A percentile compares a stretch with the other conserved stretches of the same genome.
These are phyloP conservation scores for Trematomus loennbergii DNA, from an alignment of 2,113 vertebrate genomes.

Conservation along the genomic window DNA sequence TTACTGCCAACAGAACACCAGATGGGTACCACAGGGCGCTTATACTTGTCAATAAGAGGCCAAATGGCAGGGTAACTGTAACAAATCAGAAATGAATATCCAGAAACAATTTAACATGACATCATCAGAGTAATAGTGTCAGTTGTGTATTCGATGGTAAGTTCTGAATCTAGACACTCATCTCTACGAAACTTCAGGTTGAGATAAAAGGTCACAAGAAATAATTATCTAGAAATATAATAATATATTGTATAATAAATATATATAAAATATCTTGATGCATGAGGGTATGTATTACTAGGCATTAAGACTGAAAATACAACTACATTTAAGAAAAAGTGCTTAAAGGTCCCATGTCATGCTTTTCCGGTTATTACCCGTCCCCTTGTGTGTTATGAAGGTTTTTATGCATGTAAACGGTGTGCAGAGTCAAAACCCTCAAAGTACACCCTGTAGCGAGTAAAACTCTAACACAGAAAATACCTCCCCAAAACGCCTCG, in stretches of 20 bases:
- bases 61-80: neutral
- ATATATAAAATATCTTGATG: too few relatives aligned
- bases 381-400: too few relatives aligned
- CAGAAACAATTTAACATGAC: neutral
- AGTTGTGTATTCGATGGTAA: neutral
- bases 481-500: too few relatives aligned
- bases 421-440: too few relatives aligned
- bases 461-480: too few relatives aligned
- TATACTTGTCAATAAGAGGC: neutral
- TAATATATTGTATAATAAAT: too few relatives aligned
- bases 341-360: too few relatives aligned
- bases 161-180: slow-evolving; percentile 1
- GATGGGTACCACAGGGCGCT: neutral
- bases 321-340: neutral
- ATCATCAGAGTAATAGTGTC: neutral
- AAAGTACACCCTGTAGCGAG: too few relatives aligned
- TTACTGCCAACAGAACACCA: neutral
- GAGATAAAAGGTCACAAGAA: slow-evolving; percentile 5
- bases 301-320: neutral
- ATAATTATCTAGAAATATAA: slow-evolving; percentile 1
- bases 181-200: neutral
- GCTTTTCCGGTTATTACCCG: too few relatives aligned
- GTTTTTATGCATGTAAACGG: too few relatives aligned
- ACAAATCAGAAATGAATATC: neutral
- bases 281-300: too few relatives aligned